Evolutionary conservation across 2,888 invertebrate species (phyloP).

Genomic region (Oligia strigilis): DNA sequence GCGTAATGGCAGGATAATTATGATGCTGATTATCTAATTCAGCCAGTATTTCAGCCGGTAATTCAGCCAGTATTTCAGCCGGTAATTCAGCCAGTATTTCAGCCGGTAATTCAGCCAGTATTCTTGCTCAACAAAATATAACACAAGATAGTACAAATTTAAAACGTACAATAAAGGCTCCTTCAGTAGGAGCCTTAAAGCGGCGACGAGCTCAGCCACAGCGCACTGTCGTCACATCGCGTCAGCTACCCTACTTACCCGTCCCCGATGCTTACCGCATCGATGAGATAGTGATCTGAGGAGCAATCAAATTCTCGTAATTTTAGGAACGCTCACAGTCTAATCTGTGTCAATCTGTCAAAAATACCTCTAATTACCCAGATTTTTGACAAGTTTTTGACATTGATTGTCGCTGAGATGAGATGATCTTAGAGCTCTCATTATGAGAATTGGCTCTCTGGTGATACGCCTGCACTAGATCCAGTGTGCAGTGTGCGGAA

Average conservation of each 20-base stretch:
- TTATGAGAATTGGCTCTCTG: neutral
- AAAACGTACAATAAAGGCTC: neutral
- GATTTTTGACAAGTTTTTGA: no score
- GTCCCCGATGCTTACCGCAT: constrained; percentile 8
- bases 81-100: no score
- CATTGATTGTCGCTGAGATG: no score
- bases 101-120: neutral
- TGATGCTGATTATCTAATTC: neutral
- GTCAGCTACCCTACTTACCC: neutral
- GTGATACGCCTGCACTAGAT: neutral
- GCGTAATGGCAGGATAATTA: no score
- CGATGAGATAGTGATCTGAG: neutral
- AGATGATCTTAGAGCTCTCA: no score
- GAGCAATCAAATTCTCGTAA: neutral
- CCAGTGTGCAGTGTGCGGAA: constrained; percentile 1
- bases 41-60: no score
- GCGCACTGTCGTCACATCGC: neutral
- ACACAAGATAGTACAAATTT: neutral
- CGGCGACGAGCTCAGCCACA: neutral
- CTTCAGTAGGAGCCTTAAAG: neutral
- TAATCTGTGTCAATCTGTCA: no score
- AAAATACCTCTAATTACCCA: no score
- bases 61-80: no score
- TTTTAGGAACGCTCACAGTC: no score
- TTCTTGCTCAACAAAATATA: neutral